Conservation (phyloP, 2,797 vertebrate genomes). For the Podarcis siculus region DNA sequence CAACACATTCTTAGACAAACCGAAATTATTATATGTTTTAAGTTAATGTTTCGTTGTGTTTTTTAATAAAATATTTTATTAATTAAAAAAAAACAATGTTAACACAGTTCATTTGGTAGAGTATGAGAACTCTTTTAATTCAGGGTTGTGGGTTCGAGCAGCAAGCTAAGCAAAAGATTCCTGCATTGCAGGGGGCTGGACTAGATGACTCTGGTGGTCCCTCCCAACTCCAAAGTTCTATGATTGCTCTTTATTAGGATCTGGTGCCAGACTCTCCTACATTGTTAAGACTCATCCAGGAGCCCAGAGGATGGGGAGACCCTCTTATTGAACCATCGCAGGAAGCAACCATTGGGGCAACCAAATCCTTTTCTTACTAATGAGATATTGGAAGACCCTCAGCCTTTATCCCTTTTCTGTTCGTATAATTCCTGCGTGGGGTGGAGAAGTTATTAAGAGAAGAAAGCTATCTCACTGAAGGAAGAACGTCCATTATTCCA, state of each 20-base stretch:
- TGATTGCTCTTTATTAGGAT: too few species aligned
- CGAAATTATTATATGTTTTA: not conserved
- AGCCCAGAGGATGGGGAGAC: too few species aligned
- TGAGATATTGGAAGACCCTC: not conserved
- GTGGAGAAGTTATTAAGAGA: not conserved
- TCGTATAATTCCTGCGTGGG: not conserved
- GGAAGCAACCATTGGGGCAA: not conserved
- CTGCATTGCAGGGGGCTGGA: too few species aligned
- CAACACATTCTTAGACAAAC: not conserved
- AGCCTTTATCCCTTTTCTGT: too few species aligned
- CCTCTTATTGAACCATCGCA: too few species aligned
- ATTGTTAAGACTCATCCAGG: not conserved
- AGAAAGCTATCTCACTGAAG: not conserved
- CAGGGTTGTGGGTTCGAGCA: too few species aligned
- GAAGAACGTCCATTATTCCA: not conserved
- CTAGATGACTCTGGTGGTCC: too few species aligned
- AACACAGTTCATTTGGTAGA: not conserved
- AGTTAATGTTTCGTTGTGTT: not conserved
- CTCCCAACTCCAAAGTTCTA: too few species aligned
- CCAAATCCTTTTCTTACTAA: not conserved
- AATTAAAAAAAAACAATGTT: not conserved
- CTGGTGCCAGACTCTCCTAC: not conserved
- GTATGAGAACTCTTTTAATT: too few species aligned
- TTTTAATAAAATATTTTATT: constrained; percentile 2
- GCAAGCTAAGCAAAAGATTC: too few species aligned